These are phyloP conservation scores for Stratiomys singularior DNA, from an alignment of 2,888 invertebrate species.

Conservation along the genomic window DNA sequence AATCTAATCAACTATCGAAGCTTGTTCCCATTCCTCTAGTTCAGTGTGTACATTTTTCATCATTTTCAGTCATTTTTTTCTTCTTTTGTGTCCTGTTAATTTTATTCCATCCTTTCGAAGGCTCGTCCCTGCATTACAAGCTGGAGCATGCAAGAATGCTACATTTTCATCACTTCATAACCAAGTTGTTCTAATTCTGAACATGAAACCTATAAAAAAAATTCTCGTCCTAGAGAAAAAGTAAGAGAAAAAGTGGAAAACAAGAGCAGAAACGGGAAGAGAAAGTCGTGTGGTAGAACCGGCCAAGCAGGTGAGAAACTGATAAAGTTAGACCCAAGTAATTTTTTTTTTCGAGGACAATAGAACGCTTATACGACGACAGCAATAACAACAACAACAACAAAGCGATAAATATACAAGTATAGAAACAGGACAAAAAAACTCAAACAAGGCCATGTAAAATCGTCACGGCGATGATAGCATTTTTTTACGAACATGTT, in stretches of 20 bases:
- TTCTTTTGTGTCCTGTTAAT: no score
- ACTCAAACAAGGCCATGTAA: background rate
- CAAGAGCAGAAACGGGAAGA: background rate
- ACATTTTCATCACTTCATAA: conserved; percentile 7
- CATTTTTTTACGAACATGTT: background rate
- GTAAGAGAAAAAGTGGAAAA: background rate
- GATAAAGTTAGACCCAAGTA: background rate
- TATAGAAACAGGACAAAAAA: background rate
- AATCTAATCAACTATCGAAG: no score
- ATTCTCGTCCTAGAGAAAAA: background rate
- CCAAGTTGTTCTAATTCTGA: conserved; percentile 6
- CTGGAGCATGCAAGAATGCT: background rate
- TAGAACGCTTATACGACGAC: background rate
- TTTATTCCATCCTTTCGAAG: background rate
- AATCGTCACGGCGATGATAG: background rate
- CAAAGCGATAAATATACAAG: no score
- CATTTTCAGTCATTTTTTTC: no score
- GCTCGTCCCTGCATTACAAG: background rate
- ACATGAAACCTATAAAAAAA: conserved; percentile 1
- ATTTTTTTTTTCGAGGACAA: background rate
- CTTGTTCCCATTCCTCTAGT: no score
- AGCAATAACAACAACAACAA: background rate
- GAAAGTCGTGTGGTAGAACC: background rate
- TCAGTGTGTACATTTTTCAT: no score
- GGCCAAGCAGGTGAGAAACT: background rate